A percentile compares a stretch with the other conserved stretches of the same genome.
These are phyloP conservation scores for Pterophyllum scalare DNA, from an alignment of 2,113 vertebrate genomes.

Conservation along the genomic window DNA sequence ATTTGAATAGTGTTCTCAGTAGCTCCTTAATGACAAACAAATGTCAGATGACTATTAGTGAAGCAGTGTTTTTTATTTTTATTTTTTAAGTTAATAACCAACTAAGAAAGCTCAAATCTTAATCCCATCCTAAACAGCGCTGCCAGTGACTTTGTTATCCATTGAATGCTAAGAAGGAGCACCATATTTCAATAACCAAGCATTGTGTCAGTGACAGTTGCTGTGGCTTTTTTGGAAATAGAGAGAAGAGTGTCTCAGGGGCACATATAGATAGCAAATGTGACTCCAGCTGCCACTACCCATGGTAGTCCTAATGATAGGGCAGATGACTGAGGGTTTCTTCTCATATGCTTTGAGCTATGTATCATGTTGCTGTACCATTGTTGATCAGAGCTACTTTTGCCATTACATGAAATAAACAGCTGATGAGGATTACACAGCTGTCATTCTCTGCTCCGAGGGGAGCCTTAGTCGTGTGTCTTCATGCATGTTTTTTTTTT, in stretches of 20 bases:
- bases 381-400: conserved; percentile 77
- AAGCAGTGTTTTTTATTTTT: background rate
- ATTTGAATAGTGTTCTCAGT: background rate
- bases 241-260: conserved; percentile 45
- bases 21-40: conserved; percentile 13
- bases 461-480: conserved; percentile 17
- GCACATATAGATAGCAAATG: conserved; percentile 74
- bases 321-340: conserved; percentile 64
- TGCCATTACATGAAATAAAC: conserved; percentile 73
- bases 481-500: too few species aligned
- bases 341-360: conserved; percentile 43
- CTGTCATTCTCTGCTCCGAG: conserved; percentile 57
- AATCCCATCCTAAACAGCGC: conserved; percentile 15
- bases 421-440: conserved; percentile 78
- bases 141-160: conserved; percentile 22
- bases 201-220: conserved; percentile 66
- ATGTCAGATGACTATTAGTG: background rate
- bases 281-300: conserved; percentile 73
- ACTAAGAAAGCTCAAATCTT: background rate
- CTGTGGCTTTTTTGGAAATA: conserved; percentile 62
- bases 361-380: conserved; percentile 70
- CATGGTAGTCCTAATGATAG: conserved; percentile 66
- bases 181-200: conserved; percentile 51
- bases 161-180: conserved; percentile 31
- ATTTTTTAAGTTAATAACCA: background rate